These are phyloP conservation scores for Lasioglossum morio DNA, from an alignment of 2,888 invertebrate species.

Conservation along the genomic window DNA sequence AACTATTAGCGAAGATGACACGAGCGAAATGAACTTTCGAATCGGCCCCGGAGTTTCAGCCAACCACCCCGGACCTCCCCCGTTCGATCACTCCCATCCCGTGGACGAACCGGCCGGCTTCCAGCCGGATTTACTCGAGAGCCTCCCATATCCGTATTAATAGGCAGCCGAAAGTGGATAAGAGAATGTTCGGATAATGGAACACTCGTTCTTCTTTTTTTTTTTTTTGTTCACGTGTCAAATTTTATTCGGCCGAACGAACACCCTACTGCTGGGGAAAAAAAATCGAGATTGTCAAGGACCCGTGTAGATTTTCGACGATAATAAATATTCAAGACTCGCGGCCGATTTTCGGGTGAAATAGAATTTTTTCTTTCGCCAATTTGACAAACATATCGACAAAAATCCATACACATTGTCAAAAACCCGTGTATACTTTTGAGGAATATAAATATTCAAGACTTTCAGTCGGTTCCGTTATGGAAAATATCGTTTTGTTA, in stretches of 20 bases:
- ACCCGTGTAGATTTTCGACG: not conserved
- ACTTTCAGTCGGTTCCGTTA: no score
- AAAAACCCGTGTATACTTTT: not conserved
- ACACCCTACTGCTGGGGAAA: not conserved
- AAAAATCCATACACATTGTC: no score
- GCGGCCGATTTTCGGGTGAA: not conserved
- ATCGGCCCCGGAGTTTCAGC: constrained; percentile 28
- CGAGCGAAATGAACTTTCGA: constrained; percentile 59
- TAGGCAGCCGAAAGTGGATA: not conserved
- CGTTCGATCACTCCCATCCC: not conserved
- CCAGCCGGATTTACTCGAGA: constrained; percentile 1
- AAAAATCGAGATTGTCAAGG: not conserved
- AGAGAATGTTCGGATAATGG: not conserved
- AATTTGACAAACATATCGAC: not conserved
- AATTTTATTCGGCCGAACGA: not conserved
- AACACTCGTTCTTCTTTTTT: not conserved
- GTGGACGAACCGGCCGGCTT: not conserved
- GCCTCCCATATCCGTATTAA: not conserved
- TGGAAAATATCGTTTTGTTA: not conserved
- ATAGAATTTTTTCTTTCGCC: not conserved
- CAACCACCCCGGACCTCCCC: not conserved
- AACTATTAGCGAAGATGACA: constrained; percentile 68
- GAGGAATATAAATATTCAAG: not conserved
- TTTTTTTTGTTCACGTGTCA: not conserved
- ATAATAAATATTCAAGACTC: not conserved